Percentiles rank a stretch among this genome's conserved stretches.
phyloP scores from a whole-genome alignment of 2,888 invertebrate genomes.

The Megamerina dolium region DNA sequence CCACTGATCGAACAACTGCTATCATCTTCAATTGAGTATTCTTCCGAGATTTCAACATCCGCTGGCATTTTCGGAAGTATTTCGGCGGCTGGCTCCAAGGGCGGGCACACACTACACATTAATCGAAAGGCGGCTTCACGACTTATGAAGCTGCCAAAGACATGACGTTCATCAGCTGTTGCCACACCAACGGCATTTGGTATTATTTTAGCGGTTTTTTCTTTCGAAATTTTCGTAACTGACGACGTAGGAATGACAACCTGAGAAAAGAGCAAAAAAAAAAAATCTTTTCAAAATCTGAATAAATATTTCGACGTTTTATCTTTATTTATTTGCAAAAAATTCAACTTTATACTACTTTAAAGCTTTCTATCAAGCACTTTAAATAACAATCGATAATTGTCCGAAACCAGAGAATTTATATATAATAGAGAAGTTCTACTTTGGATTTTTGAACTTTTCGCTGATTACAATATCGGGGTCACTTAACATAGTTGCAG shows the following conservation, averaged over 20 bases:
- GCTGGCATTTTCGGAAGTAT: slow-evolving; percentile 36
- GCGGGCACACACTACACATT: slow-evolving; percentile 80
- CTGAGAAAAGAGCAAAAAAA: slow-evolving; percentile 46
- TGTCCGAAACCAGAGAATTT: too few relatives aligned
- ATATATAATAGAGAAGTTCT: too few relatives aligned
- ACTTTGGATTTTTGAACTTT: too few relatives aligned
- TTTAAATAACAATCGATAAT: too few relatives aligned
- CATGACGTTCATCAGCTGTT: slow-evolving; percentile 79
- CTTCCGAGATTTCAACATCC: slow-evolving; percentile 43
- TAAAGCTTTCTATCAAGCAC: too few relatives aligned
- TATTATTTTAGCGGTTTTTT: slow-evolving; percentile 88
- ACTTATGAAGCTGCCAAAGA: slow-evolving; percentile 85
- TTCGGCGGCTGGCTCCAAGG: slow-evolving; percentile 45
- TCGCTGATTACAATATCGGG: too few relatives aligned
- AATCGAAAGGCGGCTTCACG: slow-evolving; percentile 81
- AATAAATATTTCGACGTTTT: too few relatives aligned
- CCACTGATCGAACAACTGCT: slow-evolving; percentile 55
- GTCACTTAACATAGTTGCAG: too few relatives aligned
- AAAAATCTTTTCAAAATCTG: too few relatives aligned
- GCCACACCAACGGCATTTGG: slow-evolving; percentile 84
- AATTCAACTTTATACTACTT: too few relatives aligned
- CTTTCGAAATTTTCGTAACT: slow-evolving; percentile 83
- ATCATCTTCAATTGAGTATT: slow-evolving; percentile 52
- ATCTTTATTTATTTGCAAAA: too few relatives aligned
- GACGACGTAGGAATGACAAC: slow-evolving; percentile 80